phyloP scores from a whole-genome alignment of 2,113 vertebrate species.

The Caretta caretta region DNA sequence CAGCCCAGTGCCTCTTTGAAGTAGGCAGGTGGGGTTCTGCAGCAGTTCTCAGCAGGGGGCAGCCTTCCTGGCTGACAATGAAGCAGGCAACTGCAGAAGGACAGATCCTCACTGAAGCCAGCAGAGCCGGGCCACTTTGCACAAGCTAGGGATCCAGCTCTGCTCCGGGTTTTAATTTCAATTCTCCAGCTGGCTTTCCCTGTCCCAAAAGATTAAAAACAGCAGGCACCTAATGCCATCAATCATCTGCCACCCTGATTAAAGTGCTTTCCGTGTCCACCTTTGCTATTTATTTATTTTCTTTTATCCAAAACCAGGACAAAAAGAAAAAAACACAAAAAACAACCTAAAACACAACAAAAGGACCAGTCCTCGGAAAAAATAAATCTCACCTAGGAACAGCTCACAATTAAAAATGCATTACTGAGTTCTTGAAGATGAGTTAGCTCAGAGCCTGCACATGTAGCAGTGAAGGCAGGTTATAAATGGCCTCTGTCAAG shows the following conservation, averaged over 20 bases:
- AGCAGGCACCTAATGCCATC: conserved; percentile 26
- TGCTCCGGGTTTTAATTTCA: conserved; percentile 49
- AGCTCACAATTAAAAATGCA: conserved; percentile 79
- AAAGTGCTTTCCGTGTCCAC: conserved; percentile 14
- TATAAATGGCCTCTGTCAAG: conserved; percentile 78
- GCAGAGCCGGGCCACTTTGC: not conserved
- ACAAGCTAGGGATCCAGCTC: not conserved
- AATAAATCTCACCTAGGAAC: conserved; percentile 64
- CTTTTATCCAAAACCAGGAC: not conserved
- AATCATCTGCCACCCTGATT: conserved; percentile 60
- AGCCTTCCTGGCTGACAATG: not conserved
- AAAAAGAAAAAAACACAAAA: not conserved
- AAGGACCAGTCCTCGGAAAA: conserved; percentile 63
- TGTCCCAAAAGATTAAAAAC: conserved; percentile 67
- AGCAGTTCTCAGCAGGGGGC: rapidly evolving
- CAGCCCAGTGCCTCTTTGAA: rapidly evolving
- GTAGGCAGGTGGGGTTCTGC: not conserved
- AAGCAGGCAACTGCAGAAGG: not conserved
- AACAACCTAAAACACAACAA: not conserved
- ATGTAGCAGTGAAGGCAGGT: conserved; percentile 62
- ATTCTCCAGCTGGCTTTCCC: conserved; percentile 26
- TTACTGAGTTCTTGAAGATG: conserved; percentile 65
- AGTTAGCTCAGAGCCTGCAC: conserved; percentile 49
- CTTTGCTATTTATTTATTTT: not conserved
- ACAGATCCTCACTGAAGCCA: rapidly evolving